Evolutionary conservation across 1,140 invertebrate species (phyloP).

Genomic region (Zaprionus nigranus): DNA sequence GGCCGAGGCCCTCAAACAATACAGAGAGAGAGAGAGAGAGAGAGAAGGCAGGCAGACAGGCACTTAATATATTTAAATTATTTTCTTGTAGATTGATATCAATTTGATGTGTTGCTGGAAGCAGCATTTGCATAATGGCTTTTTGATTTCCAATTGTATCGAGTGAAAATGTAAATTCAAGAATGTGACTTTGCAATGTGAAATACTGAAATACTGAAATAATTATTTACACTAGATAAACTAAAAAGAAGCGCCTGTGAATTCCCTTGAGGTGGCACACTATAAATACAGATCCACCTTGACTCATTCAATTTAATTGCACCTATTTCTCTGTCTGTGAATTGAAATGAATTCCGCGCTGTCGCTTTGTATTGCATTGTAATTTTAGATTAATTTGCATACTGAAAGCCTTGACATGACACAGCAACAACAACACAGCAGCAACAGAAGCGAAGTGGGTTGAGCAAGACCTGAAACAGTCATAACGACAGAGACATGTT

Average conservation of each 20-base stretch:
- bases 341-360: neutral
- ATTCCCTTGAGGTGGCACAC: neutral
- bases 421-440: conserved; percentile 13
- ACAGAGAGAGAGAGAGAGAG: neutral
- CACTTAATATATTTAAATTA: conserved; percentile 66
- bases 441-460: neutral
- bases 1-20: conserved; percentile 3
- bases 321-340: conserved; percentile 13
- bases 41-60: neutral
- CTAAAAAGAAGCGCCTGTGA: neutral
- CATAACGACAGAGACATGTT: conserved; percentile 51
- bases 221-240: neutral
- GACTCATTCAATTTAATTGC: conserved; percentile 41
- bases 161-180: neutral
- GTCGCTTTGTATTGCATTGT: conserved; percentile 36
- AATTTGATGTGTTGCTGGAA: conserved; percentile 68
- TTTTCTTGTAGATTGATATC: conserved; percentile 69
- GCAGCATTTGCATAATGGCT: conserved; percentile 71
- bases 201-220: neutral
- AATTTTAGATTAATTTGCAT: conserved; percentile 78
- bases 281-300: neutral
- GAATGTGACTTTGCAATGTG: neutral
- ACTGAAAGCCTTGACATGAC: conserved; percentile 68
- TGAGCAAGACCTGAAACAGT: conserved; percentile 24
- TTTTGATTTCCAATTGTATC: conserved; percentile 57